These are phyloP conservation scores for Stenolophus ochropezus DNA, from an alignment of 2,888 invertebrate genomes.

Conservation along the genomic window DNA sequence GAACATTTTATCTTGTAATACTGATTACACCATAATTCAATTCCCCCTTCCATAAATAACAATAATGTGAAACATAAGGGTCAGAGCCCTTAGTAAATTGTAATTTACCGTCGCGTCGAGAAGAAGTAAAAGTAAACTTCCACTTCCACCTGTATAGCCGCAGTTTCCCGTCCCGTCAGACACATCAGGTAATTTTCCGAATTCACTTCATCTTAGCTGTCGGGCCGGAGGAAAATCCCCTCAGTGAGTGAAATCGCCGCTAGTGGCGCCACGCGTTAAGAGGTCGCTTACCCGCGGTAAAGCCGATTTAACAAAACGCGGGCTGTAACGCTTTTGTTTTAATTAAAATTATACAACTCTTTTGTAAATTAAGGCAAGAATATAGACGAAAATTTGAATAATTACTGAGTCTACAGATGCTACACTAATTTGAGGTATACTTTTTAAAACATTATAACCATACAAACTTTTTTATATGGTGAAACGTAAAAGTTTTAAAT, in stretches of 20 bases:
- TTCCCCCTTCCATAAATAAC: neutral
- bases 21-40: neutral
- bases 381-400: neutral
- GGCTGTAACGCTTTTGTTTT: neutral
- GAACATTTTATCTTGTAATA: neutral
- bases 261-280: conserved; percentile 9
- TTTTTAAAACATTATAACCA: no score
- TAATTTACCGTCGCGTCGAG: neutral
- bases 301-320: neutral
- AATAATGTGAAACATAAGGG: neutral
- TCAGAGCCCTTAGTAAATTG: neutral
- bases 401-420: no score
- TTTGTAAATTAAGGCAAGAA: neutral
- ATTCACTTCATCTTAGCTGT: conserved; percentile 21
- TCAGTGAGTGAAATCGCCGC: neutral
- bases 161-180: neutral
- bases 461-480: no score
- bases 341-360: neutral
- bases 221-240: neutral
- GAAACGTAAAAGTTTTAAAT: no score
- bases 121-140: neutral
- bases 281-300: conserved; percentile 34
- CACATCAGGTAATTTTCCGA: conserved; percentile 44
- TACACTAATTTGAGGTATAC: no score
- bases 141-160: neutral